Conservation (phyloP, 2,888 invertebrate genomes). For the Acanthosoma haemorrhoidale region DNA sequence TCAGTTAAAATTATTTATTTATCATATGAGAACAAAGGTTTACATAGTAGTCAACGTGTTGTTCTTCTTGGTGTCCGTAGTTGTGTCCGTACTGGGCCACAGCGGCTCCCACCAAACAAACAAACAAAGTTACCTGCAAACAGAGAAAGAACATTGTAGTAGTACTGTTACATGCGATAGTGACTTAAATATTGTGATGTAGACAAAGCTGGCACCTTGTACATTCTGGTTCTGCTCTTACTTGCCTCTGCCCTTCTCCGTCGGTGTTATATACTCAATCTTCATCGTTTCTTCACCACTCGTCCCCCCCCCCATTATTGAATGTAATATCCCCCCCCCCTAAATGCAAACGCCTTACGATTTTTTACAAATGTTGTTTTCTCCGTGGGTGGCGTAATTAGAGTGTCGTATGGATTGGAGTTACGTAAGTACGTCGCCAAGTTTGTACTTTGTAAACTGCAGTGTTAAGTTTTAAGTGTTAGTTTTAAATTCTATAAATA, state of each 20-base stretch:
- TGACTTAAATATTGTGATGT: background rate
- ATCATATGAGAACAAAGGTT: slow-evolving; percentile 26
- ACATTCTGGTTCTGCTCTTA: slow-evolving; percentile 15
- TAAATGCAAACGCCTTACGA: too few species aligned
- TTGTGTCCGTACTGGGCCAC: slow-evolving; percentile 36
- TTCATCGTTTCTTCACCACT: background rate
- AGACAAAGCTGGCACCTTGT: slow-evolving; percentile 16
- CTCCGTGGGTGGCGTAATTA: too few species aligned
- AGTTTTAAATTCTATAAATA: too few species aligned
- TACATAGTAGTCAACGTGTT: slow-evolving; percentile 35
- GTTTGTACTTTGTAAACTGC: too few species aligned
- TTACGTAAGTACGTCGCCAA: too few species aligned
- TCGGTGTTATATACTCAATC: background rate
- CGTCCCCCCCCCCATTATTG: background rate
- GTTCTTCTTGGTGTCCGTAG: slow-evolving; percentile 34
- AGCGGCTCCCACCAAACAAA: slow-evolving; percentile 28
- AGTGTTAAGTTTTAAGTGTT: too few species aligned
- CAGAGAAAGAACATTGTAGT: background rate
- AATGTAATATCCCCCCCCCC: too few species aligned
- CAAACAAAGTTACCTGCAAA: background rate
- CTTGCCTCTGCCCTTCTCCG: background rate
- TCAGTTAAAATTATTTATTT: too few species aligned
- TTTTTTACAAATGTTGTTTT: too few species aligned
- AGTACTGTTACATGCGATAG: too few species aligned
- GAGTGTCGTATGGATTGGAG: too few species aligned